Conservation (phyloP, 2,113 vertebrate species). For the Willisornis vidua region DNA sequence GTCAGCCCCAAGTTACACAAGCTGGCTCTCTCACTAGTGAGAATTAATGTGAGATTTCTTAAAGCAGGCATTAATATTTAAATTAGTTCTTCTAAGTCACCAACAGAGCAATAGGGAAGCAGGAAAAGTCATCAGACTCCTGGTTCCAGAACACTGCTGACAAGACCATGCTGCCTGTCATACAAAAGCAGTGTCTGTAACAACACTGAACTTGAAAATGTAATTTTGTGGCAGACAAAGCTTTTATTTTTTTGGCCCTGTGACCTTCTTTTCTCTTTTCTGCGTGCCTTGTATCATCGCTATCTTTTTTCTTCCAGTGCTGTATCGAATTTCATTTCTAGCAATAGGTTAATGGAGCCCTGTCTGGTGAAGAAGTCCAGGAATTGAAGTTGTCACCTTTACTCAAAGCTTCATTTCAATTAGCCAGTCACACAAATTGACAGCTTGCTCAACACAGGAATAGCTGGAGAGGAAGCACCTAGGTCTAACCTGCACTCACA, state of each 20-base stretch:
- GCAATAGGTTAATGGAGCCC: not conserved
- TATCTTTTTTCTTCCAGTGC: not conserved
- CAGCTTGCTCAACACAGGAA: not conserved
- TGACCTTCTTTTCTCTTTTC: not conserved
- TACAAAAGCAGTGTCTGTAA: not conserved
- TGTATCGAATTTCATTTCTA: slow-evolving; percentile 10
- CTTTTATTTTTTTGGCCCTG: not conserved
- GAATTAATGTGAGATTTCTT: not conserved
- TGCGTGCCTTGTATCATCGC: not conserved
- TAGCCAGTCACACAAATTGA: not conserved
- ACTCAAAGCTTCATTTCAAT: not conserved
- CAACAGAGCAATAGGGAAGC: not conserved
- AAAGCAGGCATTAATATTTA: not conserved
- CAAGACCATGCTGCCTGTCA: not conserved
- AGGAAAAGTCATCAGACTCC: not conserved
- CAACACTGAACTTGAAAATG: not conserved
- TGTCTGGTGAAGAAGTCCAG: not conserved
- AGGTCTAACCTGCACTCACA: not conserved
- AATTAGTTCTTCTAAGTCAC: not conserved
- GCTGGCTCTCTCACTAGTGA: not conserved
- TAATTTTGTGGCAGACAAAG: not conserved
- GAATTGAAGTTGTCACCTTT: not conserved
- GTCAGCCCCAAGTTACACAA: not conserved
- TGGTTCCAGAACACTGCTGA: not conserved
- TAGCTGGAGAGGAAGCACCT: not conserved